Percentiles rank a stretch among this genome's conserved stretches.
Evolutionary conservation across 2,797 vertebrate genomes (phyloP).

Genomic region (Micrastur ruficollis): DNA sequence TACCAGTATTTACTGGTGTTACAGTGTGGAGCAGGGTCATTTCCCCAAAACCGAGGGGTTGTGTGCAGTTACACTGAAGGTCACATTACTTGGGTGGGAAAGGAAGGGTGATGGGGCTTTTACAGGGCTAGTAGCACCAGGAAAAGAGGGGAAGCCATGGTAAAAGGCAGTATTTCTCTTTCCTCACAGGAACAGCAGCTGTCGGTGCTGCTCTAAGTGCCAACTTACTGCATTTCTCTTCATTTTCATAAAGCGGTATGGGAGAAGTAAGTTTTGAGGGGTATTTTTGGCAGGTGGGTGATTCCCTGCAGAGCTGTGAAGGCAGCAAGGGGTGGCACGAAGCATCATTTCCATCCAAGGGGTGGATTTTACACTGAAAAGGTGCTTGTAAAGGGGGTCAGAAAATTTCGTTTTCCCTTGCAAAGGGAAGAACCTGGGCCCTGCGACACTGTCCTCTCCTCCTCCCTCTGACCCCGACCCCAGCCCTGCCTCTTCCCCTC

Average conservation of each 20-base stretch:
- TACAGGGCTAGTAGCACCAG: not conserved
- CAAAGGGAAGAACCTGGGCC: not conserved
- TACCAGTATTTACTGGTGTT: not conserved
- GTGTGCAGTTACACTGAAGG: fast-evolving
- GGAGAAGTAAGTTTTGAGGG: not conserved
- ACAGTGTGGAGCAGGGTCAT: not conserved
- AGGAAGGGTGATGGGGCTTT: no score
- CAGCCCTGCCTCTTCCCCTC: not conserved
- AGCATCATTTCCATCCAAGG: fast-evolving
- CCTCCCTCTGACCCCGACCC: not conserved
- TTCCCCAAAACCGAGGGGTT: not conserved
- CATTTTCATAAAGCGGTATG: fast-evolving
- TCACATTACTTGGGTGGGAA: not conserved
- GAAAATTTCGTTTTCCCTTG: not conserved
- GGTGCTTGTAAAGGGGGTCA: no score
- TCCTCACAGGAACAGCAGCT: fast-evolving
- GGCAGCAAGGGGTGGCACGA: fast-evolving
- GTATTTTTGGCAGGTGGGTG: fast-evolving
- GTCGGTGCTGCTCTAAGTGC: fast-evolving
- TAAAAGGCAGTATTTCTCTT: not conserved
- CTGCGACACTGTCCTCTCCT: not conserved
- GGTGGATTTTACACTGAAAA: not conserved
- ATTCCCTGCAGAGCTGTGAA: not conserved
- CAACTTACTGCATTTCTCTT: fast-evolving
- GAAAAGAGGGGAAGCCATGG: no score